These are phyloP conservation scores for Rhinopomastus cyanomelas DNA, from an alignment of 2,113 vertebrate genomes.

Conservation along the genomic window DNA sequence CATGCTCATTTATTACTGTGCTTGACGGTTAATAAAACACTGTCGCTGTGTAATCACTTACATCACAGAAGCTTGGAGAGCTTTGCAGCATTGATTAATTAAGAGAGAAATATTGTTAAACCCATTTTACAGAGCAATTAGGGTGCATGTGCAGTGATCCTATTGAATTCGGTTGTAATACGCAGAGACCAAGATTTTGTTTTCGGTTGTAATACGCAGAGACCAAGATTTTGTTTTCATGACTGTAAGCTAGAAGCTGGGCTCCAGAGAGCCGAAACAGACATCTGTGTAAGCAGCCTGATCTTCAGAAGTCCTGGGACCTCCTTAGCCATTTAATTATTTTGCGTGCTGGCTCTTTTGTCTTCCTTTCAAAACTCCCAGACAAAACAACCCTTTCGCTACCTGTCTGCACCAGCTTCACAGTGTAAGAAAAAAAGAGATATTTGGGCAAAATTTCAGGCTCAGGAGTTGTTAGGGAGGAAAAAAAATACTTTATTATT, in stretches of 20 bases:
- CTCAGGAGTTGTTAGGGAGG: not conserved
- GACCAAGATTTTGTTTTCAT: not conserved
- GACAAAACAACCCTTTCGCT: not conserved
- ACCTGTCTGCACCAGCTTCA: not conserved
- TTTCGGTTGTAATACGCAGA: not conserved
- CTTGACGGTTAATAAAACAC: constrained; percentile 13
- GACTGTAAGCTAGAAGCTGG: not conserved
- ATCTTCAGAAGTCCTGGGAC: not conserved
- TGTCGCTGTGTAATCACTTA: not conserved
- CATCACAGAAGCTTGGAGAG: not conserved
- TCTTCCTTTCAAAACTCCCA: not conserved
- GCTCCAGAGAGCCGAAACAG: not conserved
- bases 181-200: not conserved
- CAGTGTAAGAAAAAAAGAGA: not conserved
- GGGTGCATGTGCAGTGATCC: not conserved
- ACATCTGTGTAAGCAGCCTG: not conserved
- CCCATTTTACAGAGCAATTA: not conserved
- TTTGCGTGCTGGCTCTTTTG: not conserved
- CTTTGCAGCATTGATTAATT: constrained; percentile 2
- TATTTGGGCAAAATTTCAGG: not conserved
- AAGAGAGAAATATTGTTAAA: constrained; percentile 20
- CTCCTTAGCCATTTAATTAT: not conserved
- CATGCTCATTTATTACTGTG: not conserved
- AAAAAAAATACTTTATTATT: not conserved
- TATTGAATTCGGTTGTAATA: not conserved